Evolutionary conservation across 2,113 vertebrate genomes (phyloP), one percentile per base, ranked within the genome.

Genomic region (Urocolius indicus): DNA sequence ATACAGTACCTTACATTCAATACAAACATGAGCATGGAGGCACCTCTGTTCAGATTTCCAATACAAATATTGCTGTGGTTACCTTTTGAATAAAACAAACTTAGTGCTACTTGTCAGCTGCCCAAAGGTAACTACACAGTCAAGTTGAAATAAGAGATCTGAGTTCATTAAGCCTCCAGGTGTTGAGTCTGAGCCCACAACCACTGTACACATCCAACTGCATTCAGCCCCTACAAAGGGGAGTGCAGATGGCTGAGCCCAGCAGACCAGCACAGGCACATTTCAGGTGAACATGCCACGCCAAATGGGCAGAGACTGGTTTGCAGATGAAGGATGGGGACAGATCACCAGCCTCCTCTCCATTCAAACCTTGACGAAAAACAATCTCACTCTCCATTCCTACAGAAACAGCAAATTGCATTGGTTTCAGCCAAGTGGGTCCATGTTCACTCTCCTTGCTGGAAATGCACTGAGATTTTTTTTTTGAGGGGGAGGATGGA

Each of bases 1-100:
- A 2, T 21, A 59, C 17, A 71, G 65, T 48, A 77, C 38, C 72
- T 81, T 61, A 59, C 1, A 0, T 59, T 48, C 55, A 48, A 75
- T 38, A 57, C 75, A 95, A 67, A 77, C 43, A 34, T n/a, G 72
- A 90, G 86, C 79, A 32, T 34, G 26, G 51, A 88, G 61, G 51
- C 68, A 81, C 32, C 52, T 78, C 73, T 63, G 57, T 78, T 81
- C 83, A 71, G 65, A 61, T 95, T 94, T 92, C 86, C 89, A 94
- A 84, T 32, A 95, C 84, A 96, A 92, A 95, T 36, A 92, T 75
- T 65, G 76, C 89, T 23, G 1, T 75, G 73, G 89, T 89, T 94
- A 92, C 91, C n/a, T 91, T 81, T 57, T 52, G 57, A 89, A 81
- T 81, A 89, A 93, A 86, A 86, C 48, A 74, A 96, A 78, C 48